These are phyloP conservation scores for Lepus europaeus DNA, from an alignment of 2,113 vertebrate genomes.

Conservation along the genomic window DNA sequence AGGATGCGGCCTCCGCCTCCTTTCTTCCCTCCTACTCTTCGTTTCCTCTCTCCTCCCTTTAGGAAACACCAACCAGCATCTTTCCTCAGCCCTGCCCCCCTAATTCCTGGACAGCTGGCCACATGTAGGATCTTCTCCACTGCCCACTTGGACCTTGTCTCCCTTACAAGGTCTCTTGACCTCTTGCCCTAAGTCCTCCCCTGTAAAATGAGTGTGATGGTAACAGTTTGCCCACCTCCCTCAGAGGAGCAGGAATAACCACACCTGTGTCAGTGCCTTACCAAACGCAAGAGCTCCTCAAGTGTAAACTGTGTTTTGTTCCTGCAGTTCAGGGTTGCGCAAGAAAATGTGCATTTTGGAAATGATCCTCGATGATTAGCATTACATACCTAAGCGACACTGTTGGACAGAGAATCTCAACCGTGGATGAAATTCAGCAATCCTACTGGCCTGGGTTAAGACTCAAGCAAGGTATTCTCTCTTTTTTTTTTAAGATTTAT, in stretches of 20 bases:
- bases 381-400: conserved; percentile 63
- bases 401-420: conserved; percentile 36
- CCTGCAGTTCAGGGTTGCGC: background rate
- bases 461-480: background rate
- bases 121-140: background rate
- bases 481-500: background rate
- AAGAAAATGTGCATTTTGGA: conserved; percentile 58
- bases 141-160: background rate
- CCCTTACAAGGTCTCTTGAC: background rate
- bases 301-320: conserved; percentile 23
- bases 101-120: background rate
- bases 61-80: background rate
- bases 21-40: background rate
- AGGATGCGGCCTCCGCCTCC: background rate
- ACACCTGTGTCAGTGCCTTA: background rate
- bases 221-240: background rate
- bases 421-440: background rate
- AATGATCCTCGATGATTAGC: conserved; percentile 20
- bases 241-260: background rate
- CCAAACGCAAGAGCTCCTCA: background rate
- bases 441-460: conserved; percentile 15
- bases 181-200: background rate
- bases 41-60: background rate
- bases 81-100: background rate
- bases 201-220: background rate